Percentiles rank a stretch among this genome's conserved stretches.
phyloP scores from a whole-genome alignment of 92 coral and sea anemone genomes.

The Desmophyllum pertusum region DNA sequence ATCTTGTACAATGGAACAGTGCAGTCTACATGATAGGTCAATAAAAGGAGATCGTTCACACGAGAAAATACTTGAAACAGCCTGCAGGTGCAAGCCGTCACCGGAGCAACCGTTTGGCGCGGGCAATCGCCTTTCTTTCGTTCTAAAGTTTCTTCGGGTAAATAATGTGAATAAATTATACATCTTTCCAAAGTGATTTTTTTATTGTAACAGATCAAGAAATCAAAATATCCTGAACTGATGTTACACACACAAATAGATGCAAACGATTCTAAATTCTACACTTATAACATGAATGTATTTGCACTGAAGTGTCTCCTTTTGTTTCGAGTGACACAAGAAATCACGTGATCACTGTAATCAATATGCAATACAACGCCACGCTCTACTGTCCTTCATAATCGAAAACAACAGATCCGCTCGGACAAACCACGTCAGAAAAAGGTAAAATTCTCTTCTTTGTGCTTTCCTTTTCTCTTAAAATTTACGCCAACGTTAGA shows the following conservation, averaged over 20 bases:
- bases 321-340: conserved; percentile 7
- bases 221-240: too few relatives aligned
- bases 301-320: not conserved
- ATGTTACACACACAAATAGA: too few relatives aligned
- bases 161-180: not conserved
- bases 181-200: not conserved
- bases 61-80: too few relatives aligned
- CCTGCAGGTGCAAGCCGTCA: too few relatives aligned
- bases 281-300: not conserved
- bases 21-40: too few relatives aligned
- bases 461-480: not conserved
- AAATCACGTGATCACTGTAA: conserved; percentile 19
- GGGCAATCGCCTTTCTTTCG: too few relatives aligned
- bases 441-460: conserved; percentile 8
- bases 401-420: conserved; percentile 2
- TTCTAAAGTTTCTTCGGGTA: not conserved
- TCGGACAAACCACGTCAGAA: not conserved
- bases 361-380: conserved; percentile 3
- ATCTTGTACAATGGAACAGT: too few relatives aligned
- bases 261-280: too few relatives aligned
- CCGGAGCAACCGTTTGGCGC: too few relatives aligned
- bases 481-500: not conserved
- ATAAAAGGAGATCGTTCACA: too few relatives aligned
- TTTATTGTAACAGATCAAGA: not conserved
- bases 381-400: conserved; percentile 1